phyloP scores from a whole-genome alignment of 2,797 vertebrate species.

The Sciaenops ocellatus region DNA sequence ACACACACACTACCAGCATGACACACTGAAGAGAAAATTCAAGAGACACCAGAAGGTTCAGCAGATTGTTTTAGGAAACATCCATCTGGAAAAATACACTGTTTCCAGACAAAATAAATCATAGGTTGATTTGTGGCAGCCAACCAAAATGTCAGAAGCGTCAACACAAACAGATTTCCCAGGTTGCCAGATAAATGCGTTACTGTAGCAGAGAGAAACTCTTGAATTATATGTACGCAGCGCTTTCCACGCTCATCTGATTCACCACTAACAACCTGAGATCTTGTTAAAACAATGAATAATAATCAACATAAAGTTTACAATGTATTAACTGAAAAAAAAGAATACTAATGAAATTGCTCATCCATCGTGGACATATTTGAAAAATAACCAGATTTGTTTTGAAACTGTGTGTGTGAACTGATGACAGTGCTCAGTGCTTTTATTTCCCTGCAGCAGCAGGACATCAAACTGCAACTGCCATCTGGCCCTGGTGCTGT shows the following conservation, averaged over 20 bases:
- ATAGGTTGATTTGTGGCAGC: constrained; percentile 48
- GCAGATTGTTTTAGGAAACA: constrained; percentile 66
- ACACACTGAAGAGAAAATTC: constrained; percentile 40
- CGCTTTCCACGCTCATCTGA: constrained; percentile 29
- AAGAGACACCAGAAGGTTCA: constrained; percentile 64
- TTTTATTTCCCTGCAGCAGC: constrained; percentile 26
- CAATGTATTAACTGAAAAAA: constrained; percentile 1
- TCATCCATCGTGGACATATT: not conserved
- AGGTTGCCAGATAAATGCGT: constrained; percentile 34
- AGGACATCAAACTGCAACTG: constrained; percentile 19
- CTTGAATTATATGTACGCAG: constrained; percentile 27
- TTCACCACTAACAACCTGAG: constrained; percentile 31
- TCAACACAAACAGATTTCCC: constrained; percentile 56
- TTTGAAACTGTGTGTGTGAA: too few relatives aligned
- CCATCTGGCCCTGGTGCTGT: constrained; percentile 17
- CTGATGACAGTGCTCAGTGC: not conserved
- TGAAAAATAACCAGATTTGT: not conserved
- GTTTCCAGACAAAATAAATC: constrained; percentile 68
- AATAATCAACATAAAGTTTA: constrained; percentile 26
- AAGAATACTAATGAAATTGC: not conserved
- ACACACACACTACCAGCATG: constrained; percentile 15
- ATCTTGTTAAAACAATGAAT: constrained; percentile 53
- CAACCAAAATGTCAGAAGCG: constrained; percentile 49
- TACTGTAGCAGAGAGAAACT: constrained; percentile 32
- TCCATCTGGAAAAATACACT: constrained; percentile 60